These are phyloP conservation scores for Diuraphis noxia DNA, from an alignment of 1,140 invertebrate genomes.

Conservation along the genomic window DNA sequence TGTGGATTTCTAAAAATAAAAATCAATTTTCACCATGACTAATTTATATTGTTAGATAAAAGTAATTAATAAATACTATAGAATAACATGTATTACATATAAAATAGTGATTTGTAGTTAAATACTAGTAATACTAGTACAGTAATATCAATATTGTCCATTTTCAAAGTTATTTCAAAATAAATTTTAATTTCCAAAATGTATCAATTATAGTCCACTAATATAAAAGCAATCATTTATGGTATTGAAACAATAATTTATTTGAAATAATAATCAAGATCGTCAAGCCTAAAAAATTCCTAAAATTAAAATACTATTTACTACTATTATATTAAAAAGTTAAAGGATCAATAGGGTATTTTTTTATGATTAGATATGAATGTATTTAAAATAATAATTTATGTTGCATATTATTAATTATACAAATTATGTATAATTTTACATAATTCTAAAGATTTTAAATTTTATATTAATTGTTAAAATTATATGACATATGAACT, in stretches of 20 bases:
- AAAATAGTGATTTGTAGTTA: background rate
- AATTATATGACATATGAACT: background rate
- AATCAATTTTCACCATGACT: background rate
- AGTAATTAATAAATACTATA: no score
- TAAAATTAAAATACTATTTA: background rate
- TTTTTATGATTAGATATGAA: background rate
- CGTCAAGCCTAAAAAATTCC: background rate
- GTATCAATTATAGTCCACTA: background rate
- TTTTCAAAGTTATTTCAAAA: no score
- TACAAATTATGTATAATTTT: background rate
- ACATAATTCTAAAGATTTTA: background rate
- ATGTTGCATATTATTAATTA: background rate
- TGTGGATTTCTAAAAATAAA: background rate
- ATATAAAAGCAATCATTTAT: background rate
- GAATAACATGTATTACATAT: background rate
- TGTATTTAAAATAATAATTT: background rate
- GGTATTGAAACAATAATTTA: background rate
- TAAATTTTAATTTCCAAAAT: background rate
- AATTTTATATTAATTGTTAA: background rate
- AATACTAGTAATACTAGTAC: no score
- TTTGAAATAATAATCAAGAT: background rate
- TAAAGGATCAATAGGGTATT: background rate
- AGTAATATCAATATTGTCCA: no score
- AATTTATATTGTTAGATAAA: background rate
- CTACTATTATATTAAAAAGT: background rate